phyloP scores from a whole-genome alignment of 1,140 invertebrate genomes.

The Melitaea cinxia region DNA sequence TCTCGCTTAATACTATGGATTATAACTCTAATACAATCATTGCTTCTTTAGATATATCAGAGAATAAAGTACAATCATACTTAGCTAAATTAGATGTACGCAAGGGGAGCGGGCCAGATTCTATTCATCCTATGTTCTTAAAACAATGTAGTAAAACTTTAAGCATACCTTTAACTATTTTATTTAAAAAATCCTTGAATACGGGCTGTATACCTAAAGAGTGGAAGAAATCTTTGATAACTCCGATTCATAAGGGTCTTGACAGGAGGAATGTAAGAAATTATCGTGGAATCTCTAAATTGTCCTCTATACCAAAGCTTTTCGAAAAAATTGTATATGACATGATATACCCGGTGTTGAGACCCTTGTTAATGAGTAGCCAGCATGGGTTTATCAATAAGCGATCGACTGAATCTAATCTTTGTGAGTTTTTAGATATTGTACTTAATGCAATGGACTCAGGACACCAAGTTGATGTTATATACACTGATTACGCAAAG shows the following conservation, averaged over 20 bases:
- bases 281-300: conserved; percentile 7
- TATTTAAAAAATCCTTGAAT: conserved; percentile 11
- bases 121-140: conserved; percentile 7
- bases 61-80: neutral
- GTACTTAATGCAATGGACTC: conserved; percentile 14
- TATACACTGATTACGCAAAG: conserved; percentile 15
- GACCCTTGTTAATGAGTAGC: conserved; percentile 3
- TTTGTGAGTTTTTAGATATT: conserved; percentile 10
- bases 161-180: conserved; percentile 8
- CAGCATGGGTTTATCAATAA: conserved; percentile 19
- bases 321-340: conserved; percentile 16
- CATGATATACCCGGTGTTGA: conserved; percentile 6
- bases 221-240: conserved; percentile 15
- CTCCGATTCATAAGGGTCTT: neutral
- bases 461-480: conserved; percentile 13
- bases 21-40: neutral
- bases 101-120: conserved; percentile 1
- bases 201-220: conserved; percentile 1
- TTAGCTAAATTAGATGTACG: neutral
- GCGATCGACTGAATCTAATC: conserved; percentile 20
- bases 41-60: neutral
- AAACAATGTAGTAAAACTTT: conserved; percentile 12
- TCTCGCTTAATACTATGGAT: no score
- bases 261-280: conserved; percentile 1
- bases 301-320: neutral